phyloP scores from a whole-genome alignment of 2,113 vertebrate genomes.

The Periophthalmodon schlosseri region DNA sequence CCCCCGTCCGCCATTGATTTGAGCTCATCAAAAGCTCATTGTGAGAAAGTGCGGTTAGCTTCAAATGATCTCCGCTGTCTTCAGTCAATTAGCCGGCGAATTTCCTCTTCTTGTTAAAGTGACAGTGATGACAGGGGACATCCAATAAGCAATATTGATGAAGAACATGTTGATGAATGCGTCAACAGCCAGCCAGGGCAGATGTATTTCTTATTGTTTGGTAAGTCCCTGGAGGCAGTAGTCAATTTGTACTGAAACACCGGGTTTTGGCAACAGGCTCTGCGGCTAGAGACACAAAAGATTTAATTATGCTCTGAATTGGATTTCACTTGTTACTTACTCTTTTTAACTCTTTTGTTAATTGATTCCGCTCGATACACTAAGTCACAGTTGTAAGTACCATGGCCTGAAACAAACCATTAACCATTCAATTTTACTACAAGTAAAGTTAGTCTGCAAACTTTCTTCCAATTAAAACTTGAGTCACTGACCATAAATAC shows the following conservation, averaged over 20 bases:
- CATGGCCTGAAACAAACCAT: neutral
- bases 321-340: neutral
- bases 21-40: constrained; percentile 68
- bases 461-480: neutral
- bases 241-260: constrained; percentile 10
- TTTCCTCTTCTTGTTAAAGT: constrained; percentile 56
- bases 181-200: constrained; percentile 26
- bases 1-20: constrained; percentile 64
- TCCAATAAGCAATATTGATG: constrained; percentile 48
- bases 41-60: constrained; percentile 62
- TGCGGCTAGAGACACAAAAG: neutral
- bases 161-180: constrained; percentile 53
- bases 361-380: neutral
- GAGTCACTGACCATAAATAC: neutral
- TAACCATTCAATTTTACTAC: too few relatives aligned
- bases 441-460: neutral
- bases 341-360: neutral
- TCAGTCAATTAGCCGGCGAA: constrained; percentile 64
- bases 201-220: constrained; percentile 23
- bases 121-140: constrained; percentile 53
- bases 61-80: constrained; percentile 63
- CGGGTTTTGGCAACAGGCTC: constrained; percentile 9
- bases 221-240: neutral
- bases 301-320: neutral
- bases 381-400: neutral